These are phyloP conservation scores for Ceratosolen fusciceps DNA, from an alignment of 1,140 invertebrate genomes.

Conservation along the genomic window DNA sequence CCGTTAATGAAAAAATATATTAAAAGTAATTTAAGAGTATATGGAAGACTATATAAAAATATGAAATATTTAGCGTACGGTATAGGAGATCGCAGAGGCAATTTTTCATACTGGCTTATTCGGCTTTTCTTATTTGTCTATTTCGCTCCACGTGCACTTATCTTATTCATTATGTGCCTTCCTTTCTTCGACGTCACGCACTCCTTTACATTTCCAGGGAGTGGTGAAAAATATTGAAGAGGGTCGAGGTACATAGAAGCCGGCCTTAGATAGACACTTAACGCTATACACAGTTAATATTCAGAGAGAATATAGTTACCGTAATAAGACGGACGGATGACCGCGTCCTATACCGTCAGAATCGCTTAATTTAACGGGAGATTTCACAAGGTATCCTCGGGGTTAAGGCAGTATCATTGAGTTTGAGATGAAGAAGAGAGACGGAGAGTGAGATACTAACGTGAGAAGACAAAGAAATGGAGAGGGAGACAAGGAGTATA, in stretches of 20 bases:
- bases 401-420: neutral
- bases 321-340: constrained; percentile 39
- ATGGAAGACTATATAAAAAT: no score
- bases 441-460: constrained; percentile 5
- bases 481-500: neutral
- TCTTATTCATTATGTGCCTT: neutral
- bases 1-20: no score
- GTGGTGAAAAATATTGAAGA: neutral
- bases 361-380: constrained; percentile 48
- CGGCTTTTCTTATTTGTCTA: constrained; percentile 4
- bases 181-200: neutral
- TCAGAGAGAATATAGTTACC: constrained; percentile 1
- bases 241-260: neutral
- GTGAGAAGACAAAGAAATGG: neutral
- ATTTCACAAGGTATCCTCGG: constrained; percentile 40
- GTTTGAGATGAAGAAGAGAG: constrained; percentile 19
- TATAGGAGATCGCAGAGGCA: no score
- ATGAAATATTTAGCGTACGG: no score
- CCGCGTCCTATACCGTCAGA: neutral
- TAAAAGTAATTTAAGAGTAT: no score
- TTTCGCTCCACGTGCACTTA: neutral
- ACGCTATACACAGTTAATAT: constrained; percentile 45
- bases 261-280: constrained; percentile 35
- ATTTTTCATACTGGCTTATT: no score
- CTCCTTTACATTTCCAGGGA: neutral